These are phyloP conservation scores for Pteropus alecto DNA, from an alignment of 2,113 vertebrate species.

Conservation along the genomic window DNA sequence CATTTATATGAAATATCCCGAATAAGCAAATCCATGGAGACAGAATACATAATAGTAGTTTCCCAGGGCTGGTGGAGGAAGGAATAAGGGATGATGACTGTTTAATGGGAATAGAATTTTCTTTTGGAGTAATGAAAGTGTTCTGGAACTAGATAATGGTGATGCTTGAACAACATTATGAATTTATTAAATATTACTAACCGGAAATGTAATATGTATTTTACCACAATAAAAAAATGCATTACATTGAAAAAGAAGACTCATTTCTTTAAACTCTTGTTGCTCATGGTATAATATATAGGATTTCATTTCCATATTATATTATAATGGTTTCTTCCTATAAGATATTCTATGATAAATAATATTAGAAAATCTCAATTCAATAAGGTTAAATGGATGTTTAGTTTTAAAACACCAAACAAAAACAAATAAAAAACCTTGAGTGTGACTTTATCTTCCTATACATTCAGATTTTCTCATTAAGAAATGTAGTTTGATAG, in stretches of 20 bases:
- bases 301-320: neutral
- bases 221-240: neutral
- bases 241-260: neutral
- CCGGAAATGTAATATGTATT: neutral
- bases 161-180: neutral
- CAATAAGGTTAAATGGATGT: neutral
- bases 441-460: neutral
- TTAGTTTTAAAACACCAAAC: conserved; percentile 67
- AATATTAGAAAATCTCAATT: neutral
- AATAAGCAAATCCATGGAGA: neutral
- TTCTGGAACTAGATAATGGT: neutral
- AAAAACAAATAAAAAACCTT: conserved; percentile 19
- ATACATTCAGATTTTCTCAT: neutral
- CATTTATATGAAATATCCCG: neutral
- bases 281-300: neutral
- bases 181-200: neutral
- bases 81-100: neutral
- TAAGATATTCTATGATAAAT: neutral
- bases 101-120: neutral
- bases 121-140: neutral
- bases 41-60: neutral
- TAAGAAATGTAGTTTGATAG: neutral
- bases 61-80: neutral
- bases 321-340: neutral
- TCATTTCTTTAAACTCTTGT: neutral